A percentile compares a stretch with the other conserved stretches of the same genome.
Conservation (phyloP, 2,113 vertebrate species). For the zebrafish (Danio rerio) region DNA sequence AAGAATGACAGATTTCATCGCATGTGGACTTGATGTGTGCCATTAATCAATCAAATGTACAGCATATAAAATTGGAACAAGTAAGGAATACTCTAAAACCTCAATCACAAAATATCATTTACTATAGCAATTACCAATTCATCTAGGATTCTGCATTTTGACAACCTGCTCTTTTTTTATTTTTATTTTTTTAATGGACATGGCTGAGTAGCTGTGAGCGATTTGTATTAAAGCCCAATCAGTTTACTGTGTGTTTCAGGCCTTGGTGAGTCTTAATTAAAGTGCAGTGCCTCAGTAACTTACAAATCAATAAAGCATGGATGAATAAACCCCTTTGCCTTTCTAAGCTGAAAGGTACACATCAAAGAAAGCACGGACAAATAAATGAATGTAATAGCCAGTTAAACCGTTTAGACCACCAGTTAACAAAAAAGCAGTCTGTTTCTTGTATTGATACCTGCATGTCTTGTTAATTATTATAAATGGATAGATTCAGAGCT, state of each 20-base stretch:
- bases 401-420: background rate
- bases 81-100: too few relatives aligned
- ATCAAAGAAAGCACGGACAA: conserved; percentile 14
- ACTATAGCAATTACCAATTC: background rate
- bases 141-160: conserved; percentile 15
- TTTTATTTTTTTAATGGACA: background rate
- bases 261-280: conserved; percentile 49
- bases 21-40: too few relatives aligned
- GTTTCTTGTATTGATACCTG: background rate
- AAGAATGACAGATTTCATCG: too few relatives aligned
- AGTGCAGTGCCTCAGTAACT: conserved; percentile 34
- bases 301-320: conserved; percentile 53
- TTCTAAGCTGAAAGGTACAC: conserved; percentile 34
- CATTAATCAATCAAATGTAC: too few relatives aligned
- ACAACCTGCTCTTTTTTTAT: background rate
- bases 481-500: background rate
- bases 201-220: conserved; percentile 13
- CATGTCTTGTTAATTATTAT: conserved; percentile 1
- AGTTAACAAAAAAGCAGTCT: background rate
- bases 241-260: conserved; percentile 28
- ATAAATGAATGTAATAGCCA: background rate
- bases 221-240: conserved; percentile 39
- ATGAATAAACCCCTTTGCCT: conserved; percentile 45
- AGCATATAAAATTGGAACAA: too few relatives aligned
- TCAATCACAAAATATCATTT: too few relatives aligned